Conservation (phyloP, 2,113 vertebrate species). For the Crypturellus undulatus region DNA sequence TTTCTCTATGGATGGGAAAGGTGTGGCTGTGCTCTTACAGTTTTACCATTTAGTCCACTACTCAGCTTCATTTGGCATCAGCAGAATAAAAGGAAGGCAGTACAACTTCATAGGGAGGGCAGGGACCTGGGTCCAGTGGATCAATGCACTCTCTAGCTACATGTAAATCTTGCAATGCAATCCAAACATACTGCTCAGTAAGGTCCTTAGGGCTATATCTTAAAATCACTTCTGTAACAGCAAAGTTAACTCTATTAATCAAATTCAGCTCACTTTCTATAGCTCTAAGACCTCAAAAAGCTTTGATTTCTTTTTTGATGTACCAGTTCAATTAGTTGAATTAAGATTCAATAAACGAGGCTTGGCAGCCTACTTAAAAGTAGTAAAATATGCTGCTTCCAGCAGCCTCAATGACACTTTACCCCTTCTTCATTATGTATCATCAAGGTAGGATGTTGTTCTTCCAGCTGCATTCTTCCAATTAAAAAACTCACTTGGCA, state of each 20-base stretch:
- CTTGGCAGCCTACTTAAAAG: neutral
- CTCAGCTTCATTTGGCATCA: neutral
- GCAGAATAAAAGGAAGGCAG: neutral
- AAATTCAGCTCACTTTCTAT: neutral
- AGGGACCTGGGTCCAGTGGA: neutral
- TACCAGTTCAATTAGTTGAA: neutral
- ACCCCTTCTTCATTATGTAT: neutral
- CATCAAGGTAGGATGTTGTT: accelerated
- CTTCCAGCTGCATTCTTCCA: neutral
- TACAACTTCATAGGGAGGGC: neutral
- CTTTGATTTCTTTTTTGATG: neutral
- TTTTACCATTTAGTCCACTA: neutral
- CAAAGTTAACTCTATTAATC: neutral
- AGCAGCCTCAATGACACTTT: neutral
- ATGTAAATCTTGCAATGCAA: neutral
- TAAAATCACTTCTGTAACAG: neutral
- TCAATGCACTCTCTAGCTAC: neutral
- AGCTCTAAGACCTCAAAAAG: neutral
- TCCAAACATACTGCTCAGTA: neutral
- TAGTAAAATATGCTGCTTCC: neutral
- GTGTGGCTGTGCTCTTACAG: neutral
- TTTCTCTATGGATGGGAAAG: neutral
- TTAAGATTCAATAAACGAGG: neutral
- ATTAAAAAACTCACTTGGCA: neutral
- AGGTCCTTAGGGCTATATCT: accelerated